phyloP scores from a whole-genome alignment of 2,113 vertebrate genomes.

The Psittacula cyanocephala region DNA sequence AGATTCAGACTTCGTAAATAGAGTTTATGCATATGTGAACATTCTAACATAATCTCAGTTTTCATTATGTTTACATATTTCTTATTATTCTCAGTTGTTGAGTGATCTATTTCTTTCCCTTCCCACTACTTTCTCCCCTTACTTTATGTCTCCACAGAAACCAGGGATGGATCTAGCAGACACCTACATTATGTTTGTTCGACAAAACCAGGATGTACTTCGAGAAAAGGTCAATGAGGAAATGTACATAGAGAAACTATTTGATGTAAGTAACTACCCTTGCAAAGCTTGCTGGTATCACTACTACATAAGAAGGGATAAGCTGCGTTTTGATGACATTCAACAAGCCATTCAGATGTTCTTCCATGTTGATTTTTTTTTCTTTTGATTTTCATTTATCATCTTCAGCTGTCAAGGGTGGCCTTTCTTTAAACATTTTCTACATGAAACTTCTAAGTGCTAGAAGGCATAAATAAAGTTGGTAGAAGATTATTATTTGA shows the following conservation, averaged over 20 bases:
- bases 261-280: constrained; percentile 87
- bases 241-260: constrained; percentile 90
- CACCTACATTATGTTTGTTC: constrained; percentile 94
- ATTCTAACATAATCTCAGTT: not conserved
- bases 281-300: not conserved
- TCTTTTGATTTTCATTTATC: not conserved
- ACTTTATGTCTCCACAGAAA: constrained; percentile 79
- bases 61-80: not conserved
- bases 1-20: not conserved
- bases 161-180: constrained; percentile 95
- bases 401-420: not conserved
- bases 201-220: constrained; percentile 96
- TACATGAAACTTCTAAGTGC: not conserved
- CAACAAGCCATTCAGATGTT: not conserved
- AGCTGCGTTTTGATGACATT: not conserved
- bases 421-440: constrained; percentile 16
- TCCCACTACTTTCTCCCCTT: not conserved
- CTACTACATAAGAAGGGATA: not conserved
- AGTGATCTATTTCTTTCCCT: not conserved
- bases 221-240: constrained; percentile 91
- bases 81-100: not conserved
- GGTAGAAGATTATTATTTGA: constrained; percentile 2
- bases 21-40: not conserved
- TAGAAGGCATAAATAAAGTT: constrained; percentile 7
- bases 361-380: constrained; percentile 17